Evolutionary conservation across 2,113 vertebrate genomes (phyloP), one percentile per base, ranked within the genome.

Genomic region (Crotalus viridis): DNA sequence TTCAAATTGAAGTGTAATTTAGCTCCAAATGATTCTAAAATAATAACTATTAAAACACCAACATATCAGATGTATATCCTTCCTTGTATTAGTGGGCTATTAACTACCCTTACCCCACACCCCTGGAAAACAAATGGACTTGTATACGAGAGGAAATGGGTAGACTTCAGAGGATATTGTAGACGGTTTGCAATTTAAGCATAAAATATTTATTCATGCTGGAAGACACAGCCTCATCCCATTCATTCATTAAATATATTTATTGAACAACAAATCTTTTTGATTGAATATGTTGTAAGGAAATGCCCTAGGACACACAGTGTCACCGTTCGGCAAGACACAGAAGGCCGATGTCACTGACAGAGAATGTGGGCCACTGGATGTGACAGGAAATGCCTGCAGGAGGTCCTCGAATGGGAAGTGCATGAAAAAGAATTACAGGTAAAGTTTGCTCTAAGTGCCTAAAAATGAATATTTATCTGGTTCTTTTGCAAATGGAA

Each of bases 201-300:
- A 93, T 90, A 93, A 86, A 93, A 93, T 93, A 93, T 93, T 90
- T 93, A 93, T 93, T 93, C 81, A 93, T 90, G 81, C 92, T 93
- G 48, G 74, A 90, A 93, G 81, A 93, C 92, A 90, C 89, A 87
- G 28, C 81, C 89, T 86, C 92, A 69, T 90, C 92, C 48, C 81
- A 21, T 85, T 90, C 92, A 90, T 93, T 93, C 92, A 93, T 93
- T 93, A 93, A 90, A 93, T 90, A 93, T 87, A 90, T 93, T 93
- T 93, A 90, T 93, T 93, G 89, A 89, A 90, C 55, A 90, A 90
- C 89, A 93, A 90, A 93, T 90, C 89, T 87, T 87, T 93, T 86
- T 93, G 92, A 93, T 90, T 90, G 92, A 93, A 87, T 90, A 64
- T 33, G 61, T 69, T 90, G 89, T 90, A 93, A 93, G 56, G 89